A percentile compares a stretch with the other conserved stretches of the same genome.
Evolutionary conservation across 2,113 vertebrate genomes (phyloP).

Genomic region (Fulmarus glacialis): DNA sequence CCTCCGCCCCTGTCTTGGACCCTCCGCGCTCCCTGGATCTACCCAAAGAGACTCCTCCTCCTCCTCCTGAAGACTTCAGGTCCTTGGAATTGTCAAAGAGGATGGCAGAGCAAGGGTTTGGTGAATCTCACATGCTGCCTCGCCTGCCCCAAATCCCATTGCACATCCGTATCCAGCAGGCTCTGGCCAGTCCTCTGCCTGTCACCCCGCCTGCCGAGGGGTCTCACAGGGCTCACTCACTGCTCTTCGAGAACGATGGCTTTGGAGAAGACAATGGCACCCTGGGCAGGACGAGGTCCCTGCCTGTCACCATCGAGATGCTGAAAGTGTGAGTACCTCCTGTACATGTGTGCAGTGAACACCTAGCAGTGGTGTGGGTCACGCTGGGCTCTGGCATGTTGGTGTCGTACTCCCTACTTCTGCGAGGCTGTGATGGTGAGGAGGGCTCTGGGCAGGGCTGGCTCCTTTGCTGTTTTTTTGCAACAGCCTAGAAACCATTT

Average conservation of each 20-base stretch:
- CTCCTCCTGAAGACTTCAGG: conserved; percentile 55
- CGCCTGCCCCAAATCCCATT: conserved; percentile 85
- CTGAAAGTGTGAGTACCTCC: conserved; percentile 91
- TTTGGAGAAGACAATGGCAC: conserved; percentile 79
- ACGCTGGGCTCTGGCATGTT: accelerated
- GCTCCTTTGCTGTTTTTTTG: background rate
- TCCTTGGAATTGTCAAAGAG: conserved; percentile 15
- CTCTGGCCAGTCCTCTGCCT: conserved; percentile 89
- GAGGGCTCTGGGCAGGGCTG: background rate
- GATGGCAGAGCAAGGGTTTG: conserved; percentile 70
- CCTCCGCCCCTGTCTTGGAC: conserved; percentile 20
- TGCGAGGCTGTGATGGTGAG: background rate
- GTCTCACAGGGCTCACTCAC: conserved; percentile 87
- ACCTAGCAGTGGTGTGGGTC: background rate
- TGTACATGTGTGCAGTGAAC: background rate
- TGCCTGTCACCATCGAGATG: conserved; percentile 94
- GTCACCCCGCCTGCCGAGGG: conserved; percentile 84
- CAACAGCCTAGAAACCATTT: background rate
- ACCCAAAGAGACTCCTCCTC: conserved; percentile 12
- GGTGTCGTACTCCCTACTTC: background rate
- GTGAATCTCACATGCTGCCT: conserved; percentile 70
- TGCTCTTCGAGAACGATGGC: conserved; percentile 89
- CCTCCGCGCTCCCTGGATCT: conserved; percentile 8
- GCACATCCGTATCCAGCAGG: conserved; percentile 97
- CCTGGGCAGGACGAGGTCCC: conserved; percentile 80